Evolutionary conservation across 2,113 vertebrate genomes (phyloP).

Genomic region (Saccopteryx bilineata): DNA sequence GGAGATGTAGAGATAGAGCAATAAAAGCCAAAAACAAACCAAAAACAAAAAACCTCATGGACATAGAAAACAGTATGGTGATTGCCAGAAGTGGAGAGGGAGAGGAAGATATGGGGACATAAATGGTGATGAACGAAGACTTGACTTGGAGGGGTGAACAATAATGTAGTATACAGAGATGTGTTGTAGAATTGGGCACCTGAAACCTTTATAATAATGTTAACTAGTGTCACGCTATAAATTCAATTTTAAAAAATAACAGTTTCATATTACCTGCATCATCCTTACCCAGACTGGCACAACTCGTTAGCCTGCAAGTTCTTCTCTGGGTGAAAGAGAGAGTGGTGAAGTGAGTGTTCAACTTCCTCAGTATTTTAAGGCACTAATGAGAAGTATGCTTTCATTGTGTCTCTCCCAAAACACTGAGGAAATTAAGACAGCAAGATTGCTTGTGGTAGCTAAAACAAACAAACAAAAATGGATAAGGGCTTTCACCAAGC

Average conservation of each 20-base stretch:
- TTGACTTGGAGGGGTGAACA: too few species aligned
- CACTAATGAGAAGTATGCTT: neutral
- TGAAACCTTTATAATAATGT: too few species aligned
- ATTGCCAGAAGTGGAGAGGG: too few species aligned
- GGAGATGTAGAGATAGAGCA: too few species aligned
- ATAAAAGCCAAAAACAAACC: too few species aligned
- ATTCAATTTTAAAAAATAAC: neutral
- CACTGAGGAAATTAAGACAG: neutral
- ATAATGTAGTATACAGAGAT: too few species aligned
- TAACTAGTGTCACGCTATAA: too few species aligned
- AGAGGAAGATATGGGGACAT: too few species aligned
- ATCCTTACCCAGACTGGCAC: neutral
- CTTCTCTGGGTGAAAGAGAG: neutral
- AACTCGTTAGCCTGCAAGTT: neutral
- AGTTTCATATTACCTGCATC: neutral
- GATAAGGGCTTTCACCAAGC: neutral
- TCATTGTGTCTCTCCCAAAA: neutral
- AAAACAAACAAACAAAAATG: neutral
- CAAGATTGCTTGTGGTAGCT: neutral
- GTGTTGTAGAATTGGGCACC: too few species aligned
- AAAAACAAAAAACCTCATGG: too few species aligned
- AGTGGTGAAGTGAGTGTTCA: neutral
- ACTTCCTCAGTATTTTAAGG: neutral
- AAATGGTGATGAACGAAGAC: too few species aligned
- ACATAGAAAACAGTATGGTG: too few species aligned